These are phyloP conservation scores for Crocidura indochinensis DNA, from an alignment of 2,797 vertebrate genomes.

Conservation along the genomic window DNA sequence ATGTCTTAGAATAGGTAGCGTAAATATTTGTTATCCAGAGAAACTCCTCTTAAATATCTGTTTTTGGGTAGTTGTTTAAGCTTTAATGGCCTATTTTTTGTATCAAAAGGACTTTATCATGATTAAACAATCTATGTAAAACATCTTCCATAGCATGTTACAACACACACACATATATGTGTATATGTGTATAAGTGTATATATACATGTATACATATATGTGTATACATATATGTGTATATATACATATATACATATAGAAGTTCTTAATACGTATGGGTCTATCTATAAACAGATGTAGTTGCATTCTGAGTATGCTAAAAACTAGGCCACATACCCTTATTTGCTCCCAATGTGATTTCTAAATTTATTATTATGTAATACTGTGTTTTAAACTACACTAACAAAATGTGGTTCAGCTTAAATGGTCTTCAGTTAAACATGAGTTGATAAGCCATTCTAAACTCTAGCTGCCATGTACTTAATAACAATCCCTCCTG, in stretches of 20 bases:
- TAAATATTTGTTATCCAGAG: constrained; percentile 6
- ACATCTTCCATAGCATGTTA: not conserved
- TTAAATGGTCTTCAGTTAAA: too few relatives aligned
- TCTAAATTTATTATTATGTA: not conserved
- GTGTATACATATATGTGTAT: too few relatives aligned
- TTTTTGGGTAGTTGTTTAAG: not conserved
- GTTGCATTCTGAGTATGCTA: not conserved
- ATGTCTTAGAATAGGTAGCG: not conserved
- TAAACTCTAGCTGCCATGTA: not conserved
- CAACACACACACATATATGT: too few relatives aligned
- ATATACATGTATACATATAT: too few relatives aligned
- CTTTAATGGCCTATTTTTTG: constrained; percentile 10
- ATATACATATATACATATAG: too few relatives aligned
- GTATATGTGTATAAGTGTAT: too few relatives aligned
- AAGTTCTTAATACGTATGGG: not conserved
- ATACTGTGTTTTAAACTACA: not conserved
- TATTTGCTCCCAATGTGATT: not conserved
- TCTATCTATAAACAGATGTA: not conserved
- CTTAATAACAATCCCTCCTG: not conserved
- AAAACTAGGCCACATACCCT: not conserved
- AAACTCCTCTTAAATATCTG: not conserved
- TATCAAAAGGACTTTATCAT: not conserved
- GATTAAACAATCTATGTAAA: not conserved
- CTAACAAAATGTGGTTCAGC: too few relatives aligned
- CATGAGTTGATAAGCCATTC: not conserved